Base-by-base conservation (phyloP, 2,113 vertebrate genomes). In the Trogon melanurus region DNA sequence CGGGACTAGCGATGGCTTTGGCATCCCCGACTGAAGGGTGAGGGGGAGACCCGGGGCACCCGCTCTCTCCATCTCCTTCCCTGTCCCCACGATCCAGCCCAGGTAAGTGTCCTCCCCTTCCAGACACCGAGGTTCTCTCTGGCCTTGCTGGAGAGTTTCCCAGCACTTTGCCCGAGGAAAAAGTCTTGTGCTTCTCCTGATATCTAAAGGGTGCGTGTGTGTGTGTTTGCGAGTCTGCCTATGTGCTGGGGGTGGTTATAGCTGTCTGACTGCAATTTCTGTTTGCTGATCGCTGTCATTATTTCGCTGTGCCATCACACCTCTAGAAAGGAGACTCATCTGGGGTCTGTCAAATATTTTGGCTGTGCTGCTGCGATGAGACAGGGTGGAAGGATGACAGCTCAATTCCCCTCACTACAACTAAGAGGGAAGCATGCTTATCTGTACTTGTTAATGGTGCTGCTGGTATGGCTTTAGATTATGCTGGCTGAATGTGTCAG, bases 321-420 rank as follows among this genome's bases (percentile, higher is more conserved):
- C 60, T 70, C 82, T 62, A 48, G 72, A 71, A 80, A 56, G 48
- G 64, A 70, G 61, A 25, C 79, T 67, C 47, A 34, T 64, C 53
- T 41, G 48, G 44, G 72, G 8, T 91, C 94, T 91, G 78, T 54
- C 74, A 91, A 76, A 82, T 94, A 83, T 93, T 95, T 85, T n/a
- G 38, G 4, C 71, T 80, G 72, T 66, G 30, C 53, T 88, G 79
- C 86, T 86, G 61, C 5, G 5, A 11, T 53, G 88, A 86, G 48
- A 13, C 0, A 0, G 44, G 54, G 87, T 76, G 85, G 88, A 81
- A 75, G 38, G 76, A 71, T 84, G 83, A 71, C 51, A 75, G 80
- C 51, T 95, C 9, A 0, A 53, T 65, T 38, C 54, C 70, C 45
- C 45, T 65, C 9, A 2, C 56, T 75, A 30, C 70, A 53, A 80